Percentiles rank a stretch among this genome's conserved stretches.
Evolutionary conservation across 2,888 invertebrate species (phyloP).

Genomic region (Chalcis sispes): DNA sequence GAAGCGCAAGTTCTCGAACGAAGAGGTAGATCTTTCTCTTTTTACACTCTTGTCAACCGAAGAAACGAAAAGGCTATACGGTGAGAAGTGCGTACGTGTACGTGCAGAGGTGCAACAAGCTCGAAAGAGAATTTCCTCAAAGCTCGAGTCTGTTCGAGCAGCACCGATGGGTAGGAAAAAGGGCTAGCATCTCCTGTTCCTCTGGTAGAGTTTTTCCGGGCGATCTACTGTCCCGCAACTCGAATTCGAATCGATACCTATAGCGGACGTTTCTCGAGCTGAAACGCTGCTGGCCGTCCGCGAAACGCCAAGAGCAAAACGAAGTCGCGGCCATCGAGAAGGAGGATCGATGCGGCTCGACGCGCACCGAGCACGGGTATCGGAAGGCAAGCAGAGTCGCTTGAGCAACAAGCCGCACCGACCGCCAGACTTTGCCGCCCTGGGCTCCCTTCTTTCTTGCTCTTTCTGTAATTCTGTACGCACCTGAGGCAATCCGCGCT

Average conservation of each 20-base stretch:
- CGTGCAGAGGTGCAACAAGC: no score
- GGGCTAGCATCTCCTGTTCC: neutral
- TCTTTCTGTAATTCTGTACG: neutral
- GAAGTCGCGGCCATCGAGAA: neutral
- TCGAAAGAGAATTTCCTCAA: no score
- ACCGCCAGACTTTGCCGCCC: no score
- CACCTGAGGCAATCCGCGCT: conserved; percentile 11
- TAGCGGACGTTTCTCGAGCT: neutral
- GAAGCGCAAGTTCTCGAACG: no score
- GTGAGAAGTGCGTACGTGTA: no score
- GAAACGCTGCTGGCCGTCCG: neutral
- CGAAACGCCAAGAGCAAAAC: neutral
- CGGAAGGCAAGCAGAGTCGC: neutral
- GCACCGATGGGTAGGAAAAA: no score
- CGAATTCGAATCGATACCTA: conserved; percentile 25
- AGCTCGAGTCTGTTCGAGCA: no score
- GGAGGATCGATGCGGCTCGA: no score
- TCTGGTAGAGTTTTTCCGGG: conserved; percentile 28
- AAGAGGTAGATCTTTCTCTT: no score
- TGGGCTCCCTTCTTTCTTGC: neutral
- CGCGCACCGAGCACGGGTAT: neutral
- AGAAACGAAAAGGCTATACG: no score
- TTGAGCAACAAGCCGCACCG: conserved; percentile 28
- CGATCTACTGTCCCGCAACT: conserved; percentile 21
- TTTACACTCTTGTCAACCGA: no score